Conservation (phyloP, 2,888 invertebrate species). For the Pteria penguin region DNA sequence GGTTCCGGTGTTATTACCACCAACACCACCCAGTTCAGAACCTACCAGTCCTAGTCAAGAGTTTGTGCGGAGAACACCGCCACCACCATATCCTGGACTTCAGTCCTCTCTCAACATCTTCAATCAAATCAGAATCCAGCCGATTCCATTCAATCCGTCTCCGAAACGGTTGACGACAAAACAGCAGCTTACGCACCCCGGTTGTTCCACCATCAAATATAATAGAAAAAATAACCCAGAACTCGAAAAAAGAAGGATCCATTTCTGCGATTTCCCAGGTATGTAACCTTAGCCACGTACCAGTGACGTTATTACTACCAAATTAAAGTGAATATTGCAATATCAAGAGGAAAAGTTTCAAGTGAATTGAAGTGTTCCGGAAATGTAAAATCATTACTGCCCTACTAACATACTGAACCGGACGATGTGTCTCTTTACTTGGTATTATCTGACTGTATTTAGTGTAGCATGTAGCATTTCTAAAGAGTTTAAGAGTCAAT, state of each 20-base stretch:
- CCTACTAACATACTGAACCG: too few relatives aligned
- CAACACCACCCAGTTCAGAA: conserved; percentile 74
- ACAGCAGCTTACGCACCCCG: conserved; percentile 77
- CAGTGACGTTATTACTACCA: too few relatives aligned
- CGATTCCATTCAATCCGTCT: conserved; percentile 42
- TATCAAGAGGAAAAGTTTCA: too few relatives aligned
- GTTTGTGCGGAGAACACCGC: conserved; percentile 59
- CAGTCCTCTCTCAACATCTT: conserved; percentile 35
- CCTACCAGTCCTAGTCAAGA: conserved; percentile 72
- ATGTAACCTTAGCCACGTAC: too few relatives aligned
- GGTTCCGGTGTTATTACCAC: conserved; percentile 65
- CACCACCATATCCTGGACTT: conserved; percentile 74
- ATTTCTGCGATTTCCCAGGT: conserved; percentile 95
- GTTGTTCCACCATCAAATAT: conserved; percentile 84
- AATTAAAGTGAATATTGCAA: too few relatives aligned
- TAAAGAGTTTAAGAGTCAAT: too few relatives aligned
- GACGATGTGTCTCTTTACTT: too few relatives aligned
- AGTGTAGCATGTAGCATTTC: too few relatives aligned
- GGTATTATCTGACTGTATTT: too few relatives aligned
- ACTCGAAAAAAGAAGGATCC: conserved; percentile 95
- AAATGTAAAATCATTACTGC: too few relatives aligned
- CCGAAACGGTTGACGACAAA: conserved; percentile 57
- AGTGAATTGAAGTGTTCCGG: too few relatives aligned
- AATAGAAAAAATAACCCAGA: conserved; percentile 98
- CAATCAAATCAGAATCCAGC: conserved; percentile 40